Base-by-base conservation (phyloP, 1,140 invertebrate genomes). In the Dysdera silvatica region DNA sequence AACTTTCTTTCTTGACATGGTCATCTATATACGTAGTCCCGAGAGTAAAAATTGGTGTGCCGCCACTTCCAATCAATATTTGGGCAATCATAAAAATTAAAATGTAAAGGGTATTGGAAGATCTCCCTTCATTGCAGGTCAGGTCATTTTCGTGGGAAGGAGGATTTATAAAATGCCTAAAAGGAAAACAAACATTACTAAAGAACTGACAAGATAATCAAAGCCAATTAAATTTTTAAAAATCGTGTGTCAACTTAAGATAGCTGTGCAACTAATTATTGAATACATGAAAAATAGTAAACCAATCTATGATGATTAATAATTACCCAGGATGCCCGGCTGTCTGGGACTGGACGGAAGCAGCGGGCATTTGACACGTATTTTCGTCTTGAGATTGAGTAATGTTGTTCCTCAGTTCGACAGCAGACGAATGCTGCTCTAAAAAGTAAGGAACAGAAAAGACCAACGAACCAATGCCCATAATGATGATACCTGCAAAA, bases 11-110 rank as follows among this genome's bases (percentile, higher is more conserved):
- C 33, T 75, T 73, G 3, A 81, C 80, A 68, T 82, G 80, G 69
- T 81, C 78, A 70, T 82, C 80, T 56, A 82, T 80, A 67, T 81
- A 82, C 4, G 79, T 81, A 16, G 80, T 80, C 35, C 80, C 80
- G 1, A 81, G 74, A 10, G 80, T 81, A 51, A 80, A 76, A 16
- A 82, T 76, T 3, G 80, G 80, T 4, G 80, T 80, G 2, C 79
- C 79, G 8, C 80, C 80, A 48, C 76, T 77, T 12, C 80, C 80
- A 49, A 82, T 79, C 48, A 82, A 67, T 32, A 80, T 67, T 72
- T 81, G 80, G 0, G 80, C 79, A 6, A 77, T 61, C 66, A 81
- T 77, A 37, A 82, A 75, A 35, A 81, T 76, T 40, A 80, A 66
- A 51, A 82, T 78, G 51, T 80, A 78, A 29, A 76, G 68, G 66